These are phyloP conservation scores for Leucophora obtusa DNA, from an alignment of 2,888 invertebrate species.

Conservation along the genomic window DNA sequence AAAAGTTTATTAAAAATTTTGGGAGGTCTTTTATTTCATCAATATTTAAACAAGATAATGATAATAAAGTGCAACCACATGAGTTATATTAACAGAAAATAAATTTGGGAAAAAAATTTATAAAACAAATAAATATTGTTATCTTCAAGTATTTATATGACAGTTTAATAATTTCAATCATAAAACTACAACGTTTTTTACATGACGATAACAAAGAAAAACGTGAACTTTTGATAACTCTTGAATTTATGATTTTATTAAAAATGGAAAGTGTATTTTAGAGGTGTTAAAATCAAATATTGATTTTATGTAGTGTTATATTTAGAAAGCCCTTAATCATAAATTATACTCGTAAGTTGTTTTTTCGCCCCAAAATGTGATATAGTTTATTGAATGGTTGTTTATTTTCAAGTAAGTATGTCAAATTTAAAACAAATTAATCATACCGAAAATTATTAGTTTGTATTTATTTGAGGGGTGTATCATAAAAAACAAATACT, in stretches of 20 bases:
- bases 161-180: slow-evolving; percentile 48
- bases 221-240: neutral
- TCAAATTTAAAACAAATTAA: slow-evolving; percentile 51
- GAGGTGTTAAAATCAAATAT: slow-evolving; percentile 21
- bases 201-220: slow-evolving; percentile 8
- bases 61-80: neutral
- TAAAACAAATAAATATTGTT: slow-evolving; percentile 37
- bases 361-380: neutral
- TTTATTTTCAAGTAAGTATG: slow-evolving; percentile 28
- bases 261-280: neutral
- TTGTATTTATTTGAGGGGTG: neutral
- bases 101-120: neutral
- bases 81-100: slow-evolving; percentile 8
- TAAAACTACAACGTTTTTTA: slow-evolving; percentile 1
- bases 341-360: neutral
- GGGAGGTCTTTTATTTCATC: slow-evolving; percentile 31
- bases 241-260: neutral
- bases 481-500: neutral
- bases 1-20: slow-evolving; percentile 9
- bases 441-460: slow-evolving; percentile 7
- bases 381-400: neutral
- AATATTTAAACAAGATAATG: slow-evolving; percentile 39
- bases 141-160: slow-evolving; percentile 53
- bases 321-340: too few species aligned
- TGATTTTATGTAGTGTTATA: neutral